Evolutionary conservation across 2,113 vertebrate genomes (phyloP).

Genomic region (Nyctibius bracteatus): DNA sequence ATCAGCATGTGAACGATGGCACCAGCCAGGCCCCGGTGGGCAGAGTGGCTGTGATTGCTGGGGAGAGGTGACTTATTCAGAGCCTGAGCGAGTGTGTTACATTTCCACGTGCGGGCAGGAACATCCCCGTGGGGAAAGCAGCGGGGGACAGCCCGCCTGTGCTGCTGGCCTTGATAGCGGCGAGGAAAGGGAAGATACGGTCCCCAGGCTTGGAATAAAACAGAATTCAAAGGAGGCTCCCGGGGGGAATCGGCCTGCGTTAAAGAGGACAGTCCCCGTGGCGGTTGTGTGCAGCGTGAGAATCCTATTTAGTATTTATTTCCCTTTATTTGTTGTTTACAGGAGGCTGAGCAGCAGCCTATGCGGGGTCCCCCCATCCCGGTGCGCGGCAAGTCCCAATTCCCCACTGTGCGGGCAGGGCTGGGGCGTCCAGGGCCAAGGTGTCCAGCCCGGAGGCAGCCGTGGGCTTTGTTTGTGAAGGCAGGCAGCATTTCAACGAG

Average conservation of each 20-base stretch:
- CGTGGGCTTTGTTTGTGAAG: neutral
- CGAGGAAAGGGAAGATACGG: neutral
- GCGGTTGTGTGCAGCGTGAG: neutral
- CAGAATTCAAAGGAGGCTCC: neutral
- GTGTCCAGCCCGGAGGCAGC: neutral
- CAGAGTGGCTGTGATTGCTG: neutral
- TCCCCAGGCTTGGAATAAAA: neutral
- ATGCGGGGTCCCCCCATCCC: fast-evolving
- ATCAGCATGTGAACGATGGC: fast-evolving
- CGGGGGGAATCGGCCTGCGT: neutral
- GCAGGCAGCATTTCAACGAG: conserved; percentile 6
- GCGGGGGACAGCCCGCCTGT: neutral
- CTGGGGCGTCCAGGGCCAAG: neutral
- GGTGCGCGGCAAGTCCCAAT: fast-evolving
- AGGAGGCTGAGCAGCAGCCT: neutral
- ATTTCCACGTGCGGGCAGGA: fast-evolving
- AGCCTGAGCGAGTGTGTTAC: fast-evolving
- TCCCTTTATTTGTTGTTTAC: neutral
- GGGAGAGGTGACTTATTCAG: neutral
- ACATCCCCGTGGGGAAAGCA: neutral
- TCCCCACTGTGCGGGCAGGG: neutral
- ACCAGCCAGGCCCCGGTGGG: neutral
- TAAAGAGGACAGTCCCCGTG: neutral
- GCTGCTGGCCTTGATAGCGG: neutral
- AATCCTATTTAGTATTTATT: neutral